Evolutionary conservation across 2,888 invertebrate species (phyloP).

Genomic region (Eupithecia subfuscata): DNA sequence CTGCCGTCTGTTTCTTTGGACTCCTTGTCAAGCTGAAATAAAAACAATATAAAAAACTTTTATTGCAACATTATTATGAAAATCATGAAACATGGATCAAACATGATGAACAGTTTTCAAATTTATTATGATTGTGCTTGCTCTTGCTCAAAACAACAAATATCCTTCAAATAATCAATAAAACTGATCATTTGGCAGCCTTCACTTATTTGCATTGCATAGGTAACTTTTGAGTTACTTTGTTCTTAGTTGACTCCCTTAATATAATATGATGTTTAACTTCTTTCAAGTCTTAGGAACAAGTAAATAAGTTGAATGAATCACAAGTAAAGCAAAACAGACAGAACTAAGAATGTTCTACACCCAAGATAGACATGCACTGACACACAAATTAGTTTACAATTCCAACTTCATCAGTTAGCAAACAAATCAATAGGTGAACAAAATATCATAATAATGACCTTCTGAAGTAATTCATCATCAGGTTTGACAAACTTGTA

Average conservation of each 20-base stretch:
- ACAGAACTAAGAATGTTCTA: neutral
- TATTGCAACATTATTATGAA: neutral
- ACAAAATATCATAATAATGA: slow-evolving; percentile 61
- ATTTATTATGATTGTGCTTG: neutral
- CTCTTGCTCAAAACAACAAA: neutral
- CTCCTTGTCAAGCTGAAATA: slow-evolving; percentile 65
- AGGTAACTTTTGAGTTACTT: neutral
- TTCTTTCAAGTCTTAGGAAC: neutral
- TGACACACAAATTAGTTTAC: slow-evolving; percentile 46
- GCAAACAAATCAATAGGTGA: slow-evolving; percentile 26
- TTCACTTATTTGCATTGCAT: neutral
- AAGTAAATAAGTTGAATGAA: neutral
- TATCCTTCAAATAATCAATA: neutral
- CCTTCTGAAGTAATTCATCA: slow-evolving; percentile 82
- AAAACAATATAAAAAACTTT: slow-evolving; percentile 9
- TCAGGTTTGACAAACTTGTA: slow-evolving; percentile 82
- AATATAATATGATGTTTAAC: neutral
- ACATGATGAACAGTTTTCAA: slow-evolving; percentile 56
- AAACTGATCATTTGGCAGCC: neutral
- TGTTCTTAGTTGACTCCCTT: neutral
- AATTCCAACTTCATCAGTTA: slow-evolving; percentile 36
- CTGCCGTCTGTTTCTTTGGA: slow-evolving; percentile 71
- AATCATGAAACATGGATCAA: slow-evolving; percentile 52
- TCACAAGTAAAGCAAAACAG: slow-evolving; percentile 12
- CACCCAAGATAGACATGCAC: slow-evolving; percentile 44